These are phyloP conservation scores for Phaethornis superciliosus DNA, from an alignment of 2,113 vertebrate species.

Conservation along the genomic window DNA sequence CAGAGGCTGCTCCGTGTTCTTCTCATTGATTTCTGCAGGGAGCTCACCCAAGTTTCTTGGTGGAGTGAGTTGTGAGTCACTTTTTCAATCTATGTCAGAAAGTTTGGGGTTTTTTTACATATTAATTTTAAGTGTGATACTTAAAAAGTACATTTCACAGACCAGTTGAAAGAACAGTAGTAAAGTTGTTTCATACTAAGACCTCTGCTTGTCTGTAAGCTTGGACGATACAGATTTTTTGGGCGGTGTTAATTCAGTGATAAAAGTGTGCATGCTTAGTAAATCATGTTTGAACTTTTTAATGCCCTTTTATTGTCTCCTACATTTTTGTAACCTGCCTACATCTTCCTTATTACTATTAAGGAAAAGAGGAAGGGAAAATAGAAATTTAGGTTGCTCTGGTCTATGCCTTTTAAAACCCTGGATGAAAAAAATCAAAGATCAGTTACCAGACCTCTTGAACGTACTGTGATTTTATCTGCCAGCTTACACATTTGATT, in stretches of 20 bases:
- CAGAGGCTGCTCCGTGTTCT: neutral
- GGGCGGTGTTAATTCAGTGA: neutral
- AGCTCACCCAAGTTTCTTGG: neutral
- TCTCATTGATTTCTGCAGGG: neutral
- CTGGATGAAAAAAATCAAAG: neutral
- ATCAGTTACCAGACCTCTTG: neutral
- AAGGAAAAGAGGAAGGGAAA: neutral
- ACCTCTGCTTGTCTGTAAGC: neutral
- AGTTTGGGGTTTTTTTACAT: neutral
- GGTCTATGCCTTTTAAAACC: neutral
- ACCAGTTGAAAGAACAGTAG: neutral
- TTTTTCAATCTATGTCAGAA: neutral
- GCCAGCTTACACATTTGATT: fast-evolving
- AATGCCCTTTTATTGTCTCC: neutral
- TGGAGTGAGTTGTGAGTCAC: neutral
- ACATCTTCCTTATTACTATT: neutral
- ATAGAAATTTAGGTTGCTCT: neutral
- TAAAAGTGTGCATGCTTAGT: neutral
- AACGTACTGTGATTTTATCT: neutral
- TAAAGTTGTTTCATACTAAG: neutral
- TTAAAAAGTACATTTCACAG: neutral
- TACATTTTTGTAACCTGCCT: neutral
- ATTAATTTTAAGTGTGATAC: neutral
- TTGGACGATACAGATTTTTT: neutral
- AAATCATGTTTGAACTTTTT: neutral